Conservation (phyloP, 2,113 vertebrate genomes). For the Rostratula benghalensis region DNA sequence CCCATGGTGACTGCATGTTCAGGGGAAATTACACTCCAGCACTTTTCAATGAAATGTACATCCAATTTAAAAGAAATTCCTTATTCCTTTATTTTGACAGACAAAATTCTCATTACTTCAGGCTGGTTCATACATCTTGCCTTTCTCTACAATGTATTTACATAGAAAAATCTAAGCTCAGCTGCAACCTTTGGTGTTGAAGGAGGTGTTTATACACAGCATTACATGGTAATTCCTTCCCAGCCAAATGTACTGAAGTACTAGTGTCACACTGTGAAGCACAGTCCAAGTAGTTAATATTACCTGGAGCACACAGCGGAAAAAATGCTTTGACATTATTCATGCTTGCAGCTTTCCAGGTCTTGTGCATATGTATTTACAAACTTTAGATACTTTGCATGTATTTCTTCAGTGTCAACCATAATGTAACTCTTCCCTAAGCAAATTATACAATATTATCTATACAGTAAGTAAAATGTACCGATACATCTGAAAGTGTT, state of each 20-base stretch:
- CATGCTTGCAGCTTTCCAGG: neutral
- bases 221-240: neutral
- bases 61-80: neutral
- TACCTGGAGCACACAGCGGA: neutral
- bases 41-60: neutral
- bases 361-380: neutral
- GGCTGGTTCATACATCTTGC: neutral
- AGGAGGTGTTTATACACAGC: neutral
- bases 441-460: conserved; percentile 3
- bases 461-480: neutral
- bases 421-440: neutral
- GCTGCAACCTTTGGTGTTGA: neutral
- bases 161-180: neutral
- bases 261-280: neutral
- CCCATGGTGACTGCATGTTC: neutral
- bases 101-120: neutral
- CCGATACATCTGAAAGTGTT: neutral
- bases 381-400: neutral
- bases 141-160: neutral
- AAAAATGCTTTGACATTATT: neutral
- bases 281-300: neutral
- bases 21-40: neutral
- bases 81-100: neutral
- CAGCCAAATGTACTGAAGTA: neutral
- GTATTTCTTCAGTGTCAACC: neutral